These are phyloP conservation scores for Trachelus troglodyta DNA, from an alignment of 2,888 invertebrate species.

Conservation along the genomic window DNA sequence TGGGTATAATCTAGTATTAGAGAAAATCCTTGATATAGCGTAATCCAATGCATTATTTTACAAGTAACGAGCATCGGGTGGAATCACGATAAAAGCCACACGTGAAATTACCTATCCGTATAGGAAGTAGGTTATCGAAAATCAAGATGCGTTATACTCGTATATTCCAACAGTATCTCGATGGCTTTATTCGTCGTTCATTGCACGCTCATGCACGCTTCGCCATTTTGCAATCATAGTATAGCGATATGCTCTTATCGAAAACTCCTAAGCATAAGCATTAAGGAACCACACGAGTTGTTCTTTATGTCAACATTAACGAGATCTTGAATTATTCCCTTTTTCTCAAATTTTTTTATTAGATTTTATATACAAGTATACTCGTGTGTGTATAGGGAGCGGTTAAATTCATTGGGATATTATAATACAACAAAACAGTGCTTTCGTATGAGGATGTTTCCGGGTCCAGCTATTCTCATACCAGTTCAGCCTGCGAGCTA, in stretches of 20 bases:
- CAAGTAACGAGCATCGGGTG: not conserved
- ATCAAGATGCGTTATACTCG: conserved; percentile 18
- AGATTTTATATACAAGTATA: not conserved
- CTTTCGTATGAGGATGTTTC: not conserved
- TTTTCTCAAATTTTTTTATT: not conserved
- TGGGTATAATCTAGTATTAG: not conserved
- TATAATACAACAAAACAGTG: not conserved
- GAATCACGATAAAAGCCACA: not conserved
- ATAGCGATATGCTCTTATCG: not conserved
- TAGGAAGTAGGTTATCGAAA: conserved; percentile 16
- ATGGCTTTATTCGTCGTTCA: conserved; percentile 22
- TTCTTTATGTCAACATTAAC: not conserved
- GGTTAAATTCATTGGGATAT: not conserved
- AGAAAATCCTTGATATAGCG: not conserved
- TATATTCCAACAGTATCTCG: conserved; percentile 19
- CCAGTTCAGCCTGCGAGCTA: not conserved
- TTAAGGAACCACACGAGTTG: not conserved
- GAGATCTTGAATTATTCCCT: not conserved
- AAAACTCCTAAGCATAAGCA: not conserved
- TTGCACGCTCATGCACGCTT: conserved; percentile 7
- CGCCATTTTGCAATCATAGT: not conserved
- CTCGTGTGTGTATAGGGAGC: not conserved
- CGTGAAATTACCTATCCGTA: not conserved
- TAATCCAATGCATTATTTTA: not conserved
- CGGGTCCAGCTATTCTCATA: not conserved